Conservation (phyloP, 2,113 vertebrate species). For the Sylvietta virens region DNA sequence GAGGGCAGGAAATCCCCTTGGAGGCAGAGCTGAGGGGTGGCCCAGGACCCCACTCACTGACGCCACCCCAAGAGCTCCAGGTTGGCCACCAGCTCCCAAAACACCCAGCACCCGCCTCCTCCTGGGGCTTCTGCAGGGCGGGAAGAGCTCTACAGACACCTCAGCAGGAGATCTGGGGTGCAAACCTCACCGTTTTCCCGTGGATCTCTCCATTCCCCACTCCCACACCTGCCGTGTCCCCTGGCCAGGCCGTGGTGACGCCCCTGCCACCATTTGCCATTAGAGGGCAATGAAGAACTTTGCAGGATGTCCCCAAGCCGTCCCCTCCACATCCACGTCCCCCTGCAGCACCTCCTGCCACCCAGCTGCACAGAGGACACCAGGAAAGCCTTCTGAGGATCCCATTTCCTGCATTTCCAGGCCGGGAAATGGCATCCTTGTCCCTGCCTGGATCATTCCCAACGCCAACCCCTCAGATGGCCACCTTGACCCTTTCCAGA, state of each 20-base stretch:
- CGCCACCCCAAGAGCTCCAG: fast-evolving
- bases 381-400: neutral
- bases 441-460: neutral
- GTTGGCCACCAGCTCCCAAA: fast-evolving
- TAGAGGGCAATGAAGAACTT: slow-evolving; percentile 25
- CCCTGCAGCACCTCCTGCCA: neutral
- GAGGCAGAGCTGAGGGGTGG: neutral
- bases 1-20: fast-evolving
- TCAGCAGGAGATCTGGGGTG: neutral
- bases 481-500: neutral
- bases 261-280: slow-evolving; percentile 11
- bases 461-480: fast-evolving
- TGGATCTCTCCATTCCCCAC: fast-evolving
- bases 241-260: neutral
- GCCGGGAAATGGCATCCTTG: neutral
- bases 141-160: neutral
- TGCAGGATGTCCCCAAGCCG: neutral
- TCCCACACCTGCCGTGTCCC: neutral
- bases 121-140: neutral
- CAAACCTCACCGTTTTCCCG: fast-evolving
- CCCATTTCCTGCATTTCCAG: neutral
- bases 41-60: neutral
- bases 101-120: neutral
- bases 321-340: fast-evolving
- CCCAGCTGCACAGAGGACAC: neutral